Conservation (phyloP, 2,113 vertebrate species). For the Phaetusa simplex region DNA sequence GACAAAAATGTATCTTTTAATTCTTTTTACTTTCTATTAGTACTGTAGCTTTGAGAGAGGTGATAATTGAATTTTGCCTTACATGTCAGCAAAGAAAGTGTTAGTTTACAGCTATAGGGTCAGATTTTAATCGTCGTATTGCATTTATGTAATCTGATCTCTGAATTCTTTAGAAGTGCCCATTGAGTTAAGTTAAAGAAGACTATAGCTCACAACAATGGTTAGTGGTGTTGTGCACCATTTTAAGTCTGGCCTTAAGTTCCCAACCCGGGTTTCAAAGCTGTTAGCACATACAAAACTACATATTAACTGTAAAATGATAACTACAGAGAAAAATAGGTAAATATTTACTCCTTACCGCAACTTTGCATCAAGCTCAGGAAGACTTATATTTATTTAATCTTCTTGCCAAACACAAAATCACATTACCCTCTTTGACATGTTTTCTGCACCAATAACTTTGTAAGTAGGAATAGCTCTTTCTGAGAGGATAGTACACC, state of each 20-base stretch:
- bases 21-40: not conserved
- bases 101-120: not conserved
- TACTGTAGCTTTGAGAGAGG: not conserved
- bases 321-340: not conserved
- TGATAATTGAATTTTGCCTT: not conserved
- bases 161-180: not conserved
- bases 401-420: not conserved
- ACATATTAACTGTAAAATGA: not conserved
- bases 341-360: not conserved
- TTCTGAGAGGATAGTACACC: not conserved
- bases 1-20: not conserved
- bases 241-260: not conserved
- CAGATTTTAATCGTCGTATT: not conserved
- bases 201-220: not conserved
- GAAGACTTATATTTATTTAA: not conserved
- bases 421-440: not conserved
- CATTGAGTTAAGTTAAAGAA: not conserved
- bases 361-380: not conserved
- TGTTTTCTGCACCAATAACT: not conserved
- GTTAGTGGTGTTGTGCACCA: not conserved
- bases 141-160: not conserved
- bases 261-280: not conserved
- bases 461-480: not conserved
- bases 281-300: not conserved
- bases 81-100: not conserved